Evolutionary conservation across 2,797 vertebrate genomes (phyloP).

Genomic region (Myotis findleyi): DNA sequence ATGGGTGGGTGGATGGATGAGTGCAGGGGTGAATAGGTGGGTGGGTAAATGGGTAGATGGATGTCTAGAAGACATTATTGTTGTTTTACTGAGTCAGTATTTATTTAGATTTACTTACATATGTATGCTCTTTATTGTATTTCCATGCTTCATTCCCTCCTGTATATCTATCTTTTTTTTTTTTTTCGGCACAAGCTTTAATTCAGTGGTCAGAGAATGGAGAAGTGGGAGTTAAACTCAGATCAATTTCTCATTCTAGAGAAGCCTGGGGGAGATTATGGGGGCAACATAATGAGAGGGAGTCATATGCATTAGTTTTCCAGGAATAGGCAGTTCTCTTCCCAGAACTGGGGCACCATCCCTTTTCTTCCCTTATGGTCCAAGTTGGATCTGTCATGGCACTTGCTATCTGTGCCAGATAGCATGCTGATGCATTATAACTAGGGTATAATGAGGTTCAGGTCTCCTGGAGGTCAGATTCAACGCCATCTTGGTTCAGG

Average conservation of each 20-base stretch:
- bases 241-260: background rate
- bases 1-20: background rate
- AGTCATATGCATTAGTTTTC: background rate
- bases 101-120: background rate
- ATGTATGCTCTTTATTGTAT: background rate
- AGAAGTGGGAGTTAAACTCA: background rate
- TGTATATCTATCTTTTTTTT: background rate
- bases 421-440: background rate
- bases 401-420: background rate
- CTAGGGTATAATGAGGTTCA: background rate
- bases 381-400: background rate
- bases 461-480: background rate
- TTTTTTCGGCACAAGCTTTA: background rate
- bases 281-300: background rate
- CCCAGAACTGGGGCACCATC: background rate
- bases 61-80: background rate
- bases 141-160: background rate
- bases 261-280: background rate
- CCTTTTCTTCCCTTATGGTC: background rate
- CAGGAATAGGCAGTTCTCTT: background rate
- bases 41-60: background rate
- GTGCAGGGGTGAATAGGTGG: accelerated
- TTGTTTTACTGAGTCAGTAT: background rate
- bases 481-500: background rate
- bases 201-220: background rate